These are phyloP conservation scores for Octodonta nipae DNA, from an alignment of 2,888 invertebrate species.

Conservation along the genomic window DNA sequence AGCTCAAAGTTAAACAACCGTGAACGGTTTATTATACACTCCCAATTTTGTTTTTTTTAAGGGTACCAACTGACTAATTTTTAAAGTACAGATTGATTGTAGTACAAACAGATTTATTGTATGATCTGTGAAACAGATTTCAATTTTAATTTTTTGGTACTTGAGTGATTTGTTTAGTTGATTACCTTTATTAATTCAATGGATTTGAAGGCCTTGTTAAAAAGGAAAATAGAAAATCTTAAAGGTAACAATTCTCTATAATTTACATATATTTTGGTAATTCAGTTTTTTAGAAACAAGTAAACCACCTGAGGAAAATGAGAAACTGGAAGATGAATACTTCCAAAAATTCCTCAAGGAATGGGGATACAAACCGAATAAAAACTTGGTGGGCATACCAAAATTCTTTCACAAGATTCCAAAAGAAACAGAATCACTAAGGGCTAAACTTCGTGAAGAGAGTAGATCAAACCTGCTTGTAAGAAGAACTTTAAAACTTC, in stretches of 20 bases:
- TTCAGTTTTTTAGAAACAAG: conserved; percentile 7
- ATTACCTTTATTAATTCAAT: too few relatives aligned
- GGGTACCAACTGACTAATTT: too few relatives aligned
- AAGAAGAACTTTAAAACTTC: conserved; percentile 65
- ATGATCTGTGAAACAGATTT: too few relatives aligned
- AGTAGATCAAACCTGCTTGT: conserved; percentile 78
- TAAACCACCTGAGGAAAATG: conserved; percentile 26
- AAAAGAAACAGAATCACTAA: conserved; percentile 58
- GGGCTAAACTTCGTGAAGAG: conserved; percentile 75
- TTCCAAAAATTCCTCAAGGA: conserved; percentile 23
- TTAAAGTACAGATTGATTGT: too few relatives aligned
- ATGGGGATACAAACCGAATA: conserved; percentile 17
- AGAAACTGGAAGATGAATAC: conserved; percentile 24
- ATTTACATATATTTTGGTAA: background rate
- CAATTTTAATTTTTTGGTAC: too few relatives aligned
- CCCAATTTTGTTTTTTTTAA: too few relatives aligned
- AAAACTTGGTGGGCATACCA: conserved; percentile 50
- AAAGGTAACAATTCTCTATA: conserved; percentile 32
- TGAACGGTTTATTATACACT: too few relatives aligned
- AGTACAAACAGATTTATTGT: too few relatives aligned
- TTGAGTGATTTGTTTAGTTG: too few relatives aligned
- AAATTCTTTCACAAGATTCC: conserved; percentile 68
- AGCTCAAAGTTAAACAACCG: too few relatives aligned
- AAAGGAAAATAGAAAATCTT: conserved; percentile 40
- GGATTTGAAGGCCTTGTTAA: conserved; percentile 39